These are phyloP conservation scores for Anoplophora glabripennis DNA, from an alignment of 1,140 invertebrate genomes.

Conservation along the genomic window DNA sequence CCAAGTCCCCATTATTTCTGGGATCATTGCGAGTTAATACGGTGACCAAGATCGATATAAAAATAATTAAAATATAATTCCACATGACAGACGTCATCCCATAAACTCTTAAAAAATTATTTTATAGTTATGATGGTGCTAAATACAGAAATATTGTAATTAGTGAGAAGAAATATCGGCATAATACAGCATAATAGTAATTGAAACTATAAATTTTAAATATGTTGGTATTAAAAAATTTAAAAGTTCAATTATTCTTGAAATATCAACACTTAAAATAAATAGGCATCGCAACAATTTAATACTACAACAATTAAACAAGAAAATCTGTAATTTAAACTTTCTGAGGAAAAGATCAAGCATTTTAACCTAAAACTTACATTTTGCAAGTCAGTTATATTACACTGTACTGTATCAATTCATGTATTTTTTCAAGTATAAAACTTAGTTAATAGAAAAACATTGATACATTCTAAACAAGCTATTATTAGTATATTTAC, in stretches of 20 bases:
- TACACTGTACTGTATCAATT: not conserved
- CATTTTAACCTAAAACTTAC: conserved; percentile 8
- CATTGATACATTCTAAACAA: too few relatives aligned
- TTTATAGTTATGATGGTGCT: not conserved
- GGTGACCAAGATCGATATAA: conserved; percentile 17
- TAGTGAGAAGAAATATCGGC: not conserved
- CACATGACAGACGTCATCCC: conserved; percentile 26
- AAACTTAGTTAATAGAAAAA: too few relatives aligned
- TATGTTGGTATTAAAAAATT: not conserved
- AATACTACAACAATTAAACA: conserved; percentile 5
- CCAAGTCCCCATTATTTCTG: conserved; percentile 62
- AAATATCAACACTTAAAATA: conserved; percentile 13
- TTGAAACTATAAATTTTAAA: not conserved
- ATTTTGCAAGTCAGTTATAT: conserved; percentile 9
- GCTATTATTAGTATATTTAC: too few relatives aligned
- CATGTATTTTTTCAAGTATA: too few relatives aligned
- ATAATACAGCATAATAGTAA: not conserved
- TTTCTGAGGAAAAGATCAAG: not conserved
- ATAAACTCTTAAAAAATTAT: conserved; percentile 23
- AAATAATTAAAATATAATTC: conserved; percentile 26
- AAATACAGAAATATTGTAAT: not conserved
- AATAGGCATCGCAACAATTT: conserved; percentile 6
- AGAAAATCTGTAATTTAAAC: not conserved
- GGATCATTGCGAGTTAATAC: conserved; percentile 38
- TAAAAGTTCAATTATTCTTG: conserved; percentile 27